Base-by-base conservation (phyloP, 1,140 invertebrate genomes). In the Rhagoletis pomonella region DNA sequence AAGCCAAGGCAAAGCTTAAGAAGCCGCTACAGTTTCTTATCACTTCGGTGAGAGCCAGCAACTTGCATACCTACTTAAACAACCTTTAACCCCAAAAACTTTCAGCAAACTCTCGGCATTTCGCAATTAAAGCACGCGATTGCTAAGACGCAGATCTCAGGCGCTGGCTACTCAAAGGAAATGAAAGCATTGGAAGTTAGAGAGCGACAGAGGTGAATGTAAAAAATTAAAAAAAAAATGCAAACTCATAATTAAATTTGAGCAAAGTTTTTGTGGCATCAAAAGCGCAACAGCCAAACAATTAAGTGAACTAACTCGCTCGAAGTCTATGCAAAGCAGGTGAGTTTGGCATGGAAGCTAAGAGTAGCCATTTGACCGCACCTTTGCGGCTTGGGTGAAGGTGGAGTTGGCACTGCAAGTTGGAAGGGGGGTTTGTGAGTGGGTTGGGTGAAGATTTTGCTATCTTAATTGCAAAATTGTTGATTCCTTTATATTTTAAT, bases 211-310 rank as follows among this genome's bases (percentile, higher is more conserved):
- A 7, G 29, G n/a, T 39, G 6, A 67, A 39, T 29, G 10, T 39
- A 42, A 55, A 55, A 81, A 55, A 29, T 19, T 81, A 81, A 81
- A 55, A 55, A 55, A 55, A 81, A 10, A 29, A 55, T 81, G 5
- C 50, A 81, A 81, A 55, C n/a, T 81, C 73, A 81, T 81, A 81
- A 81, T 81, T 81, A 81, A 81, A 81, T 81, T 81, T 44, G 47
- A 55, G 73, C 14, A 81, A 81, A 81, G 73, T 81, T 81, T 81
- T 50, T 81, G 73, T 58, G 73, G 73, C 73, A 81, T 81, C 73
- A 81, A 81, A 81, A 81, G 73, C 73, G 73, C 73, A 81, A 29
- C 29, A 29, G 29, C 6, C 73, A 81, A 81, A 81, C 73, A 81
- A 81, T 81, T 81, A 81, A 81, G 73, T 81, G 47, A 3, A 81